Percentiles rank a stretch among this genome's conserved stretches.
Conservation (phyloP, 2,888 invertebrate species). For the Hypena proboscidalis region DNA sequence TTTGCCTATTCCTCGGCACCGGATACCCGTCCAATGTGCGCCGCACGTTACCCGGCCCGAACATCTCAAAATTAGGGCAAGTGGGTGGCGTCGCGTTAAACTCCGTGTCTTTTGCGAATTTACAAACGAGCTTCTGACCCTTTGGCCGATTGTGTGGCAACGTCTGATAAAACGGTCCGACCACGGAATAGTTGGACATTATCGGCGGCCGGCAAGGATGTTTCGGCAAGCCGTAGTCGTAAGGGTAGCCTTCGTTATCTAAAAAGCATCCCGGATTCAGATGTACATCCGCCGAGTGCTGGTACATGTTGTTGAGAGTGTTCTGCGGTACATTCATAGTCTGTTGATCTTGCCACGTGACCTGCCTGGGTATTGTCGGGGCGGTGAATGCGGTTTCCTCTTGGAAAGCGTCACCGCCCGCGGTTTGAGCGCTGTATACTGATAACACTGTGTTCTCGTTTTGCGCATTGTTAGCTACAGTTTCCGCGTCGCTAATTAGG, state of each 20-base stretch:
- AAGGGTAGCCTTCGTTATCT: conserved; percentile 91
- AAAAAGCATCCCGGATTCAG: conserved; percentile 91
- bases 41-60: conserved; percentile 85
- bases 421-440: conserved; percentile 75
- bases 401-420: conserved; percentile 68
- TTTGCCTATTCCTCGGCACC: conserved; percentile 81
- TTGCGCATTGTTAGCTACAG: conserved; percentile 78
- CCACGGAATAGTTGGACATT: conserved; percentile 75
- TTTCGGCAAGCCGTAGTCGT: conserved; percentile 91
- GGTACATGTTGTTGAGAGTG: conserved; percentile 80
- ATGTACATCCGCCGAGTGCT: conserved; percentile 90
- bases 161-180: conserved; percentile 89
- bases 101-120: conserved; percentile 80
- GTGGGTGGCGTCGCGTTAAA: conserved; percentile 70
- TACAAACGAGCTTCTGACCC: conserved; percentile 80
- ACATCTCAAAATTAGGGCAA: conserved; percentile 75
- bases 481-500: conserved; percentile 91
- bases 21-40: conserved; percentile 94
- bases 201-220: conserved; percentile 79
- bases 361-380: conserved; percentile 77
- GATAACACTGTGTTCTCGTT: conserved; percentile 77
- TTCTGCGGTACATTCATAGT: conserved; percentile 83
- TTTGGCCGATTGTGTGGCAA: conserved; percentile 90
- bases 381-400: conserved; percentile 76
- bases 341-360: conserved; percentile 84